Evolutionary conservation across 92 coral and sea anemone genomes (phyloP), one percentile per base, ranked within the genome.

Genomic region (Umimayanthus chanpuru): DNA sequence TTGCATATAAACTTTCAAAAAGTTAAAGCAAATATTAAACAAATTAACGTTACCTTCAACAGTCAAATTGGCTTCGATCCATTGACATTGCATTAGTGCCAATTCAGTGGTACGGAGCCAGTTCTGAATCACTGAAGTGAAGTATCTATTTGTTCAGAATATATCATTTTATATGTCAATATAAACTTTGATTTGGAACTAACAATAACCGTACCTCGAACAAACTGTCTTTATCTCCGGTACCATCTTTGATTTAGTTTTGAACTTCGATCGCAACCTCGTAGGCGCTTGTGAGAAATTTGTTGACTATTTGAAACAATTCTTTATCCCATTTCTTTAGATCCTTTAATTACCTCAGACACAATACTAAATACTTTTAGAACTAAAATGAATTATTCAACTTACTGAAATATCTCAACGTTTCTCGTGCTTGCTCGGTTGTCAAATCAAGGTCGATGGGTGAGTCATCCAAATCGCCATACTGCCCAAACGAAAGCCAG

Each of bases 371-470:
- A 43, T 28, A 43, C 20, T 10, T 26, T 9, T 40, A 36, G 28
- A 55, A 65, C 75, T 61, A 39, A 76, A 83, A 28, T 49, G 47
- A 71, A 26, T 28, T 43, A 39, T 81, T 44, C 73, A 86, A 97
- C 99, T 97, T 91, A 97, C 99, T 94, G 88, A 97, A 97, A 91
- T 97, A 97, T 88, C 92, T 94, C 79, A 97, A 88, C 9, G 99
- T 97, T 90, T 97, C 99, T 75, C 90, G 95, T 12, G 98, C 98
- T 86, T 97, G 99, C 85, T 97, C 99, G 20, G 96, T 89, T 18
- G 99, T 97, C 32, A 97, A 90, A 93, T 97, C 99, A 50, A 97
- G 95, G 1, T 93, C 98, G 66, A 88, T 79, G 76, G 80, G 70
- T n/a, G 87, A 83, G 12, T 71, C 78, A 28, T 68, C 77, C 11